Conservation (phyloP, 2,888 invertebrate genomes). For the Lithosia quadra region DNA sequence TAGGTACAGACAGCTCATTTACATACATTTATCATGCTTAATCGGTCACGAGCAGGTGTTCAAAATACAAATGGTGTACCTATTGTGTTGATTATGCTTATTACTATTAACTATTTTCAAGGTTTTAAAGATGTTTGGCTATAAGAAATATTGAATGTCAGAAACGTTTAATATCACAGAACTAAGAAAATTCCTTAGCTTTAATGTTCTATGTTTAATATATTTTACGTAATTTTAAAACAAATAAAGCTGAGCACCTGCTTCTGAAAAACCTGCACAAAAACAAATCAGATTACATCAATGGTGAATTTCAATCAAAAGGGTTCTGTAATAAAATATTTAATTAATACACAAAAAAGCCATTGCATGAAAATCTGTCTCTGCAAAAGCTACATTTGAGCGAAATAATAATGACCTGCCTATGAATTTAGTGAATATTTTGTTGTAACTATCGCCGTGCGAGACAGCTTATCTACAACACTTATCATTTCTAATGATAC, state of each 20-base stretch:
- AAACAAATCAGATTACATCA: slow-evolving; percentile 41
- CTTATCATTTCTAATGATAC: no score
- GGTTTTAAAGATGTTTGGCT: neutral
- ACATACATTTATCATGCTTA: neutral
- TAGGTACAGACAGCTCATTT: no score
- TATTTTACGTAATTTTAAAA: neutral
- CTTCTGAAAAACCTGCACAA: slow-evolving; percentile 48
- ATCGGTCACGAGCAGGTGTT: slow-evolving; percentile 7
- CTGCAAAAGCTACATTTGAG: no score
- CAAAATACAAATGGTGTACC: neutral
- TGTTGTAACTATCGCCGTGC: no score
- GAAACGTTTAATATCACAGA: no score
- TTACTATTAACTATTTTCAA: neutral
- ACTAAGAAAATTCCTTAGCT: no score
- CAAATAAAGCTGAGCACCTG: slow-evolving; percentile 32
- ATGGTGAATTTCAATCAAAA: slow-evolving; percentile 35
- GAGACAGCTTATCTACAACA: no score
- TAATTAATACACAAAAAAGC: no score
- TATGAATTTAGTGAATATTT: no score
- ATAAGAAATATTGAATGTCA: neutral
- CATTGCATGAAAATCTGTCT: no score
- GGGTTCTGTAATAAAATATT: slow-evolving; percentile 25
- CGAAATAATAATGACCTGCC: no score
- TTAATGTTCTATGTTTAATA: no score
- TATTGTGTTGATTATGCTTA: neutral